Evolutionary conservation across 2,797 vertebrate genomes (phyloP).

Genomic region (Pteropus rufus): DNA sequence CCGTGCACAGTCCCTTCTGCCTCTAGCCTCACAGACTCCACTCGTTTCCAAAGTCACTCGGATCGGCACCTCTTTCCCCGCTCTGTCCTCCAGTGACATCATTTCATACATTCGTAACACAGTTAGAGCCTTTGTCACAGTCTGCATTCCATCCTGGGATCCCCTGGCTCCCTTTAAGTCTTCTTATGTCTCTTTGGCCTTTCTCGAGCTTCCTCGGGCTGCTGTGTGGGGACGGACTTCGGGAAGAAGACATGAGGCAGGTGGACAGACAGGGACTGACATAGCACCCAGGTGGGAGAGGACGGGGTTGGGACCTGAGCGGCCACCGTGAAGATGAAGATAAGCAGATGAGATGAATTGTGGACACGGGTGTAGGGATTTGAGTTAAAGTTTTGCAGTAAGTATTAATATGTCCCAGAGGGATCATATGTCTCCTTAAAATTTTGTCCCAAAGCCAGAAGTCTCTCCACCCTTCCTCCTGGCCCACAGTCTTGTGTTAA

Average conservation of each 20-base stretch:
- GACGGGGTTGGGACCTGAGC: too few relatives aligned
- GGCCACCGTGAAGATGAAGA: accelerated
- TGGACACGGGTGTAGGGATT: background rate
- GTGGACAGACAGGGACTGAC: background rate
- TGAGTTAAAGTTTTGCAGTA: background rate
- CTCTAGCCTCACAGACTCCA: accelerated
- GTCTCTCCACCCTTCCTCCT: too few relatives aligned
- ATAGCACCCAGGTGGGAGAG: accelerated
- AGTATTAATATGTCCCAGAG: background rate
- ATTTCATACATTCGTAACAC: accelerated
- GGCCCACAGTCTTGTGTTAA: accelerated
- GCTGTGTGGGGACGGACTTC: background rate
- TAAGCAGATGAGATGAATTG: background rate
- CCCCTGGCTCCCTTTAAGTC: background rate
- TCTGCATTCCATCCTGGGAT: too few relatives aligned
- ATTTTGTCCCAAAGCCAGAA: background rate
- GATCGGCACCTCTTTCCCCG: background rate
- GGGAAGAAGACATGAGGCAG: background rate
- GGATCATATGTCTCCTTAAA: background rate
- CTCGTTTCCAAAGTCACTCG: background rate
- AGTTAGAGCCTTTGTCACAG: background rate
- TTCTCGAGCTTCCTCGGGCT: background rate
- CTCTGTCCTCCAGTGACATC: accelerated
- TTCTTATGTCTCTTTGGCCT: too few relatives aligned
- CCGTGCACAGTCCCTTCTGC: accelerated